Percentiles rank a stretch among this genome's conserved stretches.
These are phyloP conservation scores for Harpagifer antarcticus DNA, from an alignment of 2,797 vertebrate genomes.

Conservation along the genomic window DNA sequence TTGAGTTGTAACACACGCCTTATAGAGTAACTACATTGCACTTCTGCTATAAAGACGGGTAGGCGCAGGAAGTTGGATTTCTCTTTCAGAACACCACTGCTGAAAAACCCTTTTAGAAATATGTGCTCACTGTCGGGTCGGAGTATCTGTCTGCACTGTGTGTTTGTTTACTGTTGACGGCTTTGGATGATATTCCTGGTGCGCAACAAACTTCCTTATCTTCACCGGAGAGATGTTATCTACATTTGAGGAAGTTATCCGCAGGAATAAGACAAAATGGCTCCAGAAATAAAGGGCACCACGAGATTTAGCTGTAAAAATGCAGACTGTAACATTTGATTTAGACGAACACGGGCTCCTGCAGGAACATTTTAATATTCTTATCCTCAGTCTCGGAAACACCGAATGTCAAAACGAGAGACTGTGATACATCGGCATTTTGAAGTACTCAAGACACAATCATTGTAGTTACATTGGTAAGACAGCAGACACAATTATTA, in stretches of 20 bases:
- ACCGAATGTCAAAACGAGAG: not conserved
- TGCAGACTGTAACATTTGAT: not conserved
- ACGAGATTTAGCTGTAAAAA: not conserved
- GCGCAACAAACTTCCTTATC: conserved; percentile 11
- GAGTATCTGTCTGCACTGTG: not conserved
- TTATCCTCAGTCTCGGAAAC: not conserved
- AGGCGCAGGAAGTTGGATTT: not conserved
- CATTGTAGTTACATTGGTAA: no score
- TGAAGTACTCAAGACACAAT: no score
- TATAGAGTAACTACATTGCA: not conserved
- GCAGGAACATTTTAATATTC: not conserved
- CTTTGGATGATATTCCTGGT: conserved; percentile 5
- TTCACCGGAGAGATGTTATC: not conserved
- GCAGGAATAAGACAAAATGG: not conserved
- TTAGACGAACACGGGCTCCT: not conserved
- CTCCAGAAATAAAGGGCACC: not conserved
- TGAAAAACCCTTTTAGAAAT: not conserved
- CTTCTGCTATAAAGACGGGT: conserved; percentile 9
- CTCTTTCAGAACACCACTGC: not conserved
- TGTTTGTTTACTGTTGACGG: conserved; percentile 10
- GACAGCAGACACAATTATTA: no score
- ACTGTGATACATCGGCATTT: not conserved
- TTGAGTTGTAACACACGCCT: not conserved
- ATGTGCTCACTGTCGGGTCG: not conserved
- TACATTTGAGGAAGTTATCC: not conserved